These are phyloP conservation scores for Theristicus caerulescens DNA, from an alignment of 2,113 vertebrate species.

Conservation along the genomic window DNA sequence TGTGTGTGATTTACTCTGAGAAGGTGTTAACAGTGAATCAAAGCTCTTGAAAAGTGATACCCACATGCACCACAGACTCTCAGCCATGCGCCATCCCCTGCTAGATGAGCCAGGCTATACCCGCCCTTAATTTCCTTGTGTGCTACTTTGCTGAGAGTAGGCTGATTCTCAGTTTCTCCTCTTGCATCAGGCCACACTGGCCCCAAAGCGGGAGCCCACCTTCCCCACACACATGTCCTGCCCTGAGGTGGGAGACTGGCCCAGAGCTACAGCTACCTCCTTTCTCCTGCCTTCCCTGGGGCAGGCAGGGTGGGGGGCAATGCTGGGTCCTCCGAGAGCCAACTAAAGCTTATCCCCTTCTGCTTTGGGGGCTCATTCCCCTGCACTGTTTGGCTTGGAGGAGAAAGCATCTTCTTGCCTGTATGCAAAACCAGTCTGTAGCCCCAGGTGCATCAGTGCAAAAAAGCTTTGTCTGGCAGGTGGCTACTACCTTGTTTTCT, in stretches of 20 bases:
- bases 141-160: not conserved
- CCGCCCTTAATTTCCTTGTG: not conserved
- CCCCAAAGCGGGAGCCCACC: not conserved
- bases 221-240: rapidly evolving
- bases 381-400: not conserved
- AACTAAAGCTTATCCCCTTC: not conserved
- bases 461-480: not conserved
- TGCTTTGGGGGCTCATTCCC: not conserved
- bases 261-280: not conserved
- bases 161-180: not conserved
- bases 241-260: not conserved
- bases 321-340: not conserved
- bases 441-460: not conserved
- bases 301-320: not conserved
- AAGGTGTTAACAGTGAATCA: not conserved
- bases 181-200: not conserved
- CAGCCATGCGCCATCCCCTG: rapidly evolving
- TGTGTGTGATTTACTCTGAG: not conserved
- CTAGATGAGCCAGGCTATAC: not conserved
- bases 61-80: rapidly evolving
- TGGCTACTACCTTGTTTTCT: not conserved
- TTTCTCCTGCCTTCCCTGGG: not conserved
- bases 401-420: not conserved
- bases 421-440: not conserved
- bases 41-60: not conserved